Percentiles rank a stretch among this genome's conserved stretches.
Conservation (phyloP, 2,888 invertebrate genomes). For the Mongoloraphidia duomilia region DNA sequence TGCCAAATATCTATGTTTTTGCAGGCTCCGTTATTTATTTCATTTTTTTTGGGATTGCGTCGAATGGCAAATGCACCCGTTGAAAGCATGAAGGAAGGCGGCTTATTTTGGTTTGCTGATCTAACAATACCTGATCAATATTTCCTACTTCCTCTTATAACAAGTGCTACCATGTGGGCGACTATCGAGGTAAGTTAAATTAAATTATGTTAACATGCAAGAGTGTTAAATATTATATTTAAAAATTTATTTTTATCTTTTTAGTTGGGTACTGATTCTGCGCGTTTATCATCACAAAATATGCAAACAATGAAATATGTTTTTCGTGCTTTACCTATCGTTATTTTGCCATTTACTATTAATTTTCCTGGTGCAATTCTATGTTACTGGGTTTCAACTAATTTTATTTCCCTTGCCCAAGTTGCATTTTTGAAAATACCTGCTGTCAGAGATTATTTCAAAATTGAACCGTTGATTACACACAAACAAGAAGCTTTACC, state of each 20-base stretch:
- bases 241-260: slow-evolving; percentile 11
- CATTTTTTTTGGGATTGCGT: slow-evolving; percentile 78
- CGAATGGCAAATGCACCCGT: slow-evolving; percentile 84
- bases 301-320: slow-evolving; percentile 59
- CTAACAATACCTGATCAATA: slow-evolving; percentile 82
- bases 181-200: slow-evolving; percentile 54
- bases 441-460: slow-evolving; percentile 55
- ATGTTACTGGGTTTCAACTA: slow-evolving; percentile 81
- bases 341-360: slow-evolving; percentile 71
- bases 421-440: slow-evolving; percentile 64
- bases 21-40: slow-evolving; percentile 73
- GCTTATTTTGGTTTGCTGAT: slow-evolving; percentile 85
- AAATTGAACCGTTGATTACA: slow-evolving; percentile 49
- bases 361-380: slow-evolving; percentile 81
- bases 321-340: slow-evolving; percentile 58
- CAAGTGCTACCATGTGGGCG: slow-evolving; percentile 63
- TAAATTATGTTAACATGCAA: neutral
- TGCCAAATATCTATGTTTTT: slow-evolving; percentile 14
- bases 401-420: slow-evolving; percentile 72
- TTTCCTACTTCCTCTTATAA: slow-evolving; percentile 73
- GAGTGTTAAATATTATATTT: neutral
- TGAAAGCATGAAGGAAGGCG: slow-evolving; percentile 78
- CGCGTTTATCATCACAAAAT: slow-evolving; percentile 48
- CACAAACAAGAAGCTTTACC: slow-evolving; percentile 43
- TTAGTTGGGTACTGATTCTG: slow-evolving; percentile 62